These are phyloP conservation scores for Chaenogobius annularis DNA, from an alignment of 2,113 vertebrate genomes.

Conservation along the genomic window DNA sequence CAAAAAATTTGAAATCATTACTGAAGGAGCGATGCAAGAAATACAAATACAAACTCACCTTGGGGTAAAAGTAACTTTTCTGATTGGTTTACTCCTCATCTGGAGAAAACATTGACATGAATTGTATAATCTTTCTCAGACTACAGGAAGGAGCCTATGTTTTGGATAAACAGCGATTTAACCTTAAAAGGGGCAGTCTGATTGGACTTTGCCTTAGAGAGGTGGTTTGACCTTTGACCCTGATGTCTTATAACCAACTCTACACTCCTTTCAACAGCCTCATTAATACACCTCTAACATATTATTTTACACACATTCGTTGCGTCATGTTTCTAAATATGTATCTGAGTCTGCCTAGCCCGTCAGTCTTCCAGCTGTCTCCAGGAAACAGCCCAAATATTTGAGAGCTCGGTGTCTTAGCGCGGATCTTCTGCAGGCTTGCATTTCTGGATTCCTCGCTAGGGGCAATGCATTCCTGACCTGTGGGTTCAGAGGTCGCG, in stretches of 20 bases:
- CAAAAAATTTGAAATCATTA: too few relatives aligned
- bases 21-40: too few relatives aligned
- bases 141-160: too few relatives aligned
- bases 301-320: neutral
- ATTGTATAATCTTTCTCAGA: too few relatives aligned
- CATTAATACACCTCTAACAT: neutral
- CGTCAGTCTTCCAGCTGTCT: constrained; percentile 2
- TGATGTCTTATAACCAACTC: neutral
- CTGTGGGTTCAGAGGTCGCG: constrained; percentile 61
- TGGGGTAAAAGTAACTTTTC: too few relatives aligned
- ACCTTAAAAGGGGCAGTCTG: neutral
- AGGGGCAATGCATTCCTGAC: constrained; percentile 51
- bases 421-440: constrained; percentile 45
- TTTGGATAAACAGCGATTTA: neutral
- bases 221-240: neutral
- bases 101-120: too few relatives aligned
- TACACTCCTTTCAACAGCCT: neutral
- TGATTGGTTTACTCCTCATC: too few relatives aligned
- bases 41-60: too few relatives aligned
- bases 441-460: constrained; percentile 50
- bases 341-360: neutral
- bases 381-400: neutral
- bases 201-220: neutral
- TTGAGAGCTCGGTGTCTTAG: constrained; percentile 24
- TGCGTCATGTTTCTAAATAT: neutral